A percentile compares a stretch with the other conserved stretches of the same genome.
These are phyloP conservation scores for Tyrannus savana DNA, from an alignment of 2,113 vertebrate species.

Conservation along the genomic window DNA sequence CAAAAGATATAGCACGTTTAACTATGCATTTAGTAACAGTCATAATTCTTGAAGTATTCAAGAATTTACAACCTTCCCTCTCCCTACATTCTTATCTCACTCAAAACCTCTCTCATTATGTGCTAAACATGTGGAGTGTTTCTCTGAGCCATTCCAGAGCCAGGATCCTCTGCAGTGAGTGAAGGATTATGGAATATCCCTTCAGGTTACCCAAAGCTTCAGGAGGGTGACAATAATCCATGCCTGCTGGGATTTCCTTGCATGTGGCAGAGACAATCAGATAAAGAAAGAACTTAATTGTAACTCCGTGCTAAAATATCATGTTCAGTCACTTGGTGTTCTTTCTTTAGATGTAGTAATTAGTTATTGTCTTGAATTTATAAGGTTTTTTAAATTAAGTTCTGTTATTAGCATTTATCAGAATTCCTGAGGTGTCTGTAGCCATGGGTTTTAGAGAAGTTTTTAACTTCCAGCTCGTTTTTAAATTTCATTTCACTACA, in stretches of 20 bases:
- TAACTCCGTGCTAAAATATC: neutral
- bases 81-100: neutral
- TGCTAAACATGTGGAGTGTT: neutral
- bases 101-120: neutral
- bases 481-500: neutral
- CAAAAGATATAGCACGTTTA: neutral
- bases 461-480: neutral
- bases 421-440: neutral
- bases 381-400: neutral
- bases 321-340: neutral
- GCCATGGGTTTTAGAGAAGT: neutral
- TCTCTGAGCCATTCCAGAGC: neutral
- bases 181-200: neutral
- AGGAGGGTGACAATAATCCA: neutral
- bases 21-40: neutral
- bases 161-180: neutral
- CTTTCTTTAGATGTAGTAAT: neutral
- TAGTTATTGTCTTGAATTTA: neutral
- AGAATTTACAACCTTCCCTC: neutral
- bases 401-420: neutral
- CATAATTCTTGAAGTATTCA: neutral
- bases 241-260: neutral
- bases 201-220: neutral
- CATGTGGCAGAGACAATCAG: neutral
- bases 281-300: neutral